phyloP scores from a whole-genome alignment of 2,797 vertebrate genomes.

The Acanthopagrus latus region DNA sequence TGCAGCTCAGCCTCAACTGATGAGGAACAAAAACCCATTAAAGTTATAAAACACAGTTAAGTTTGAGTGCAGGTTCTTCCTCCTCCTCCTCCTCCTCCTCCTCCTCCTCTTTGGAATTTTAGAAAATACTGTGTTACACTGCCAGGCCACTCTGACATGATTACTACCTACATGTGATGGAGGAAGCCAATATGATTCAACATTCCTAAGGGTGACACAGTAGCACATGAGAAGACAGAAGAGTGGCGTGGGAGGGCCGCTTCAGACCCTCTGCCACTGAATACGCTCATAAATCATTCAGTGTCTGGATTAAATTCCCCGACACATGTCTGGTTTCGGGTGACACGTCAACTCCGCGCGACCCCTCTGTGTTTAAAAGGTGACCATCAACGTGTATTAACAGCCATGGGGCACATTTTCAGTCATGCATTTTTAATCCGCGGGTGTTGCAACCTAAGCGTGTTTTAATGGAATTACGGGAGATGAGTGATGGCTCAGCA shows the following conservation, averaged over 20 bases:
- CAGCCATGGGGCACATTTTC: conserved; percentile 18
- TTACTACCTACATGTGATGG: conserved; percentile 48
- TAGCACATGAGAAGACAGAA: conserved; percentile 40
- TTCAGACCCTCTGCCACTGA: conserved; percentile 40
- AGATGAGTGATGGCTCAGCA: conserved; percentile 54
- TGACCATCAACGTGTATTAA: conserved; percentile 34
- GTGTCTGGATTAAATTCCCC: conserved; percentile 58
- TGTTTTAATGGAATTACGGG: conserved; percentile 61
- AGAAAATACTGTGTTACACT: conserved; percentile 38
- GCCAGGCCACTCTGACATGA: conserved; percentile 34
- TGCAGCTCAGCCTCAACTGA: background rate
- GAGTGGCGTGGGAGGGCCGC: conserved; percentile 40
- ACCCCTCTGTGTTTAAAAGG: conserved; percentile 55
- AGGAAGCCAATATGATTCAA: conserved; percentile 43
- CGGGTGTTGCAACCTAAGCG: conserved; percentile 25
- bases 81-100: background rate
- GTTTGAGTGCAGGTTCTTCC: conserved; percentile 5
- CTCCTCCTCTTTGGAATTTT: conserved; percentile 18
- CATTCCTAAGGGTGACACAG: conserved; percentile 45
- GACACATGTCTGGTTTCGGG: conserved; percentile 65
- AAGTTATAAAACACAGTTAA: background rate
- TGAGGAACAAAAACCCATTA: background rate
- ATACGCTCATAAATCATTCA: conserved; percentile 78
- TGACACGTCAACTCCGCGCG: conserved; percentile 66
- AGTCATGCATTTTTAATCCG: conserved; percentile 56